Conservation (phyloP, 1,140 invertebrate species). For the Temnothorax longispinosus region DNA sequence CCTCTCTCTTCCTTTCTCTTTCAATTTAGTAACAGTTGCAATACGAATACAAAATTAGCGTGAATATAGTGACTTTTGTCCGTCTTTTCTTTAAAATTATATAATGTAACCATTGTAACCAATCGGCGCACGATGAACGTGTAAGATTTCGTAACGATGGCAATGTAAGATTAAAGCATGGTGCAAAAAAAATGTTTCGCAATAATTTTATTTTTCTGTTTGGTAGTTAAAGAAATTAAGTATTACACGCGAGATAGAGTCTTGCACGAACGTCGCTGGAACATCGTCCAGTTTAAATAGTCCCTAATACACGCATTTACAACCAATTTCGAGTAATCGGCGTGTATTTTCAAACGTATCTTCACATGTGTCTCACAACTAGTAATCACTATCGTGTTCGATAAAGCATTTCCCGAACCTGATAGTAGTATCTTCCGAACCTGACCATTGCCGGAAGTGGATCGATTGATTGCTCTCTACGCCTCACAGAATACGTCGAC, state of each 20-base stretch:
- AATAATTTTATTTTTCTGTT: background rate
- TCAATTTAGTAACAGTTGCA: slow-evolving; percentile 7
- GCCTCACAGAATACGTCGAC: slow-evolving; percentile 40
- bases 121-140: background rate
- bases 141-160: slow-evolving; percentile 19
- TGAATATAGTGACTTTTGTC: background rate
- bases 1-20: background rate
- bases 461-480: slow-evolving; percentile 60
- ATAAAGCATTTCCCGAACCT: slow-evolving; percentile 58
- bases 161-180: background rate
- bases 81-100: slow-evolving; percentile 5
- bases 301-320: background rate
- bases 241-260: background rate
- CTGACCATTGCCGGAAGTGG: slow-evolving; percentile 59
- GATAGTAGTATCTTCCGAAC: slow-evolving; percentile 41
- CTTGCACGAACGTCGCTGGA: background rate
- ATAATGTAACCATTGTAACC: slow-evolving; percentile 22
- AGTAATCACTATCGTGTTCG: slow-evolving; percentile 19
- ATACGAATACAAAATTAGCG: slow-evolving; percentile 52
- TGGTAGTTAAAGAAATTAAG: slow-evolving; percentile 2
- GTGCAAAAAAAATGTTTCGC: background rate
- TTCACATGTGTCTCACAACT: background rate
- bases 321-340: slow-evolving; percentile 23
- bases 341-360: background rate
- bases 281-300: slow-evolving; percentile 1